Evolutionary conservation across 1,140 invertebrate genomes (phyloP).

Genomic region (Lepidotrigona ventralis): DNA sequence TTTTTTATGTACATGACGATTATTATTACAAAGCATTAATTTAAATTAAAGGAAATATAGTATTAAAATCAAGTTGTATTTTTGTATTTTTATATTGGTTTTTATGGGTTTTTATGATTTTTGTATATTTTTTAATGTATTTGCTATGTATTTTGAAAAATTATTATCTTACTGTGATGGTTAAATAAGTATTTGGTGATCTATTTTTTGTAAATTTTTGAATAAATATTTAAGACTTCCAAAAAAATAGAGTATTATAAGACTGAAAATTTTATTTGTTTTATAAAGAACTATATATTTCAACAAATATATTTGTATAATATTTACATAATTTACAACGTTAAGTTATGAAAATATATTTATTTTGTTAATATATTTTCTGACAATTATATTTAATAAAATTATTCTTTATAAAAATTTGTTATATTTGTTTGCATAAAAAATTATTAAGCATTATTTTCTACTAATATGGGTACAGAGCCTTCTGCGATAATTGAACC

Average conservation of each 20-base stretch:
- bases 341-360: slow-evolving; percentile 25
- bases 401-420: neutral
- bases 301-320: neutral
- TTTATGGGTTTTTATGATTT: neutral
- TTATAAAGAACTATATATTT: neutral
- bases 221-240: neutral
- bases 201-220: slow-evolving; percentile 8
- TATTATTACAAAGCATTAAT: slow-evolving; percentile 8
- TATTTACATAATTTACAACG: neutral
- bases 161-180: neutral
- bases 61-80: neutral
- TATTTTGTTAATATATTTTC: neutral
- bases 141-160: neutral
- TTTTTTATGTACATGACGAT: neutral
- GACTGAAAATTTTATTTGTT: no score
- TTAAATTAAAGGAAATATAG: neutral
- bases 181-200: slow-evolving; percentile 1
- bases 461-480: slow-evolving; percentile 50
- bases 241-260: neutral
- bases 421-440: neutral
- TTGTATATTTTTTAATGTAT: neutral
- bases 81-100: neutral
- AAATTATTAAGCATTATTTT: slow-evolving; percentile 35
- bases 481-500: slow-evolving; percentile 49
- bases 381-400: neutral